phyloP scores from a whole-genome alignment of 2,888 invertebrate genomes.

The Callyntrura guangdongensis region DNA sequence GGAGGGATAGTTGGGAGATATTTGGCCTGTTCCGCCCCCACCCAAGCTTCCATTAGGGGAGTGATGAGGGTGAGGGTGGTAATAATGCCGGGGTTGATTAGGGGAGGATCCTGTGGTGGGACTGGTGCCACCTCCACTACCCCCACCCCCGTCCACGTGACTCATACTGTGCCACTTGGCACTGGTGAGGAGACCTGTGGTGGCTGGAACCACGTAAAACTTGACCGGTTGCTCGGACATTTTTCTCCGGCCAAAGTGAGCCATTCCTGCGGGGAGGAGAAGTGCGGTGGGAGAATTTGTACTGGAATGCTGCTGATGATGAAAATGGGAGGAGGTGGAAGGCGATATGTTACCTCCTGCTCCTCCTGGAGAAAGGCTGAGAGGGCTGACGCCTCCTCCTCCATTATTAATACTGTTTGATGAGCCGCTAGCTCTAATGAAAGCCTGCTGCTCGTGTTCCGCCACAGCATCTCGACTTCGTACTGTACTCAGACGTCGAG shows the following conservation, averaged over 20 bases:
- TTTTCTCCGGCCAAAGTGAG: slow-evolving; percentile 81
- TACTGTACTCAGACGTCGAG: slow-evolving; percentile 82
- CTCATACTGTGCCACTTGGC: slow-evolving; percentile 84
- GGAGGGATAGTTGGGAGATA: slow-evolving; percentile 1
- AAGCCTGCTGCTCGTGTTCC: slow-evolving; percentile 40
- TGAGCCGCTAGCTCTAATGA: slow-evolving; percentile 54
- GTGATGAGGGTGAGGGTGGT: background rate
- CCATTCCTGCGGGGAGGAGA: slow-evolving; percentile 68
- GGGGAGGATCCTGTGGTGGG: slow-evolving; percentile 11
- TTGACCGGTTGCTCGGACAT: slow-evolving; percentile 84
- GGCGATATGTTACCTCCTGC: background rate
- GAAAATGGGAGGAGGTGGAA: background rate
- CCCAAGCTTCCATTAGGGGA: background rate
- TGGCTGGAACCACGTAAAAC: slow-evolving; percentile 81
- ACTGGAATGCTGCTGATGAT: slow-evolving; percentile 66
- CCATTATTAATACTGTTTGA: slow-evolving; percentile 73
- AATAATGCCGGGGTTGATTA: slow-evolving; percentile 23
- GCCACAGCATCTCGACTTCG: slow-evolving; percentile 71
- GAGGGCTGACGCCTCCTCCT: slow-evolving; percentile 3
- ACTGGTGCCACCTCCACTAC: background rate
- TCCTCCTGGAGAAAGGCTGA: background rate
- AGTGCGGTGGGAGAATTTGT: slow-evolving; percentile 64
- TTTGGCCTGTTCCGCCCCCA: background rate
- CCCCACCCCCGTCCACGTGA: slow-evolving; percentile 78
- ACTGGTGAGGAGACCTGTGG: slow-evolving; percentile 76